Evolutionary conservation across 2,888 invertebrate genomes (phyloP), one percentile per base, ranked within the genome.

Genomic region (Synergus umbraculus): DNA sequence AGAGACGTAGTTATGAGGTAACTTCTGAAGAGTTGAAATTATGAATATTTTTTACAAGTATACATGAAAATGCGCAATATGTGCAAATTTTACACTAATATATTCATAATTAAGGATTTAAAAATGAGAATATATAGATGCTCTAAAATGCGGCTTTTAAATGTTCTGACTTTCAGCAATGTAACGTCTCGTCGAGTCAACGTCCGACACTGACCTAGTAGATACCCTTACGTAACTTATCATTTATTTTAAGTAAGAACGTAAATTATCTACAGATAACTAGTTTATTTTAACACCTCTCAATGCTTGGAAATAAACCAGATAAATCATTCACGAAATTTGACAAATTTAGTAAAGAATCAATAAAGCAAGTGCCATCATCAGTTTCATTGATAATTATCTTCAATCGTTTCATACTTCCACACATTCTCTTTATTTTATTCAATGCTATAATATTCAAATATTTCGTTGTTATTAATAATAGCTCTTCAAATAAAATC

Each of bases 171-270:
- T 67, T 13, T 67, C 44, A 2, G 44, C 18, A 44, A 10, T 12
- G 67, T 67, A 67, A 29, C 22, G 22, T 44, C 44, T 22, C 46
- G 46, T 29, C 29, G 15, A 46, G 67, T 67, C 67, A 67, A 67
- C 46, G 67, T 18, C 67, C 67, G 46, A 29, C 67, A 46, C 67
- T 67, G 67, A 67, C 67, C 67, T 46, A 67, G 46, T 67, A 18
- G 29, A 22, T 67, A 46, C 13, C 13, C 46, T 67, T 67, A 29
- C 5, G 67, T 29, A 67, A 67, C 46, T 44, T 44, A 46, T 4
- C 13, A 46, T 13, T 46, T n/a, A 2, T 65, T 41, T 41, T n/a
- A 15, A 67, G 22, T 22, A 67, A 67, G 7, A n/a, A 46, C 2
- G 4, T 37, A 15, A 29, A 64, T 13, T 41, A 29, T 29, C 22